Evolutionary conservation across 2,888 invertebrate species (phyloP), one percentile per base, ranked within the genome.

Genomic region (Steinernema hermaphroditum): DNA sequence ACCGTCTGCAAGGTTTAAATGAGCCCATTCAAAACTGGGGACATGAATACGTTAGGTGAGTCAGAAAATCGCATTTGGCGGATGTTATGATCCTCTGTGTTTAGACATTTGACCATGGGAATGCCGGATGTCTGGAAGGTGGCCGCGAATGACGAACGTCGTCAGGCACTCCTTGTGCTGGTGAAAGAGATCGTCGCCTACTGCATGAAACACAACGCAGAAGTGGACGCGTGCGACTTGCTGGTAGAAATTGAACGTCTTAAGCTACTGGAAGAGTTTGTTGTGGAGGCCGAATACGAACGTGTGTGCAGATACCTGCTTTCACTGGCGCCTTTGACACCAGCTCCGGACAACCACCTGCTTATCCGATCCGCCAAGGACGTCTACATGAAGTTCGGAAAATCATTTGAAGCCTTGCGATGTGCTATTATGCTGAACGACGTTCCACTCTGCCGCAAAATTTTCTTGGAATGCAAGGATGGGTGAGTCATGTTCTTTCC

Each of bases 21-120:
- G 91, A 92, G 78, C 92, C 93, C 86, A 93, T 98, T 78, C 95
- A 95, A 6, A 94, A 95, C 85, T 98, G 98, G 98, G 98, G 98
- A 0, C 97, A 98, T 89, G 98, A 98, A 89, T 98, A 97, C 90
- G 94, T 98, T 71, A 91, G 92, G 92, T 92, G 84, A 82, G 76
- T 80, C 80, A 34, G 14, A 24, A 19, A 24, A 12, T 9, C 8
- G 24, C 19, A 4, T 12, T 50, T 4, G 29, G 1, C n/a, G 2
- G 2, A 4, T 22, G 2, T 12, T 22, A 50, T 2, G 4, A 50
- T 50, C 22, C 22, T 50, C 12, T 22, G 6, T 46, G 16, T 86
- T 44, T 84, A 92, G 95, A 75, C 97, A 97, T 89, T 89, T 92
- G 82, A 90, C 92, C 71, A 91, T 91, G 37, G 92, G 92, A 87